Conservation (phyloP, 2,888 invertebrate genomes). For the Labia minor region DNA sequence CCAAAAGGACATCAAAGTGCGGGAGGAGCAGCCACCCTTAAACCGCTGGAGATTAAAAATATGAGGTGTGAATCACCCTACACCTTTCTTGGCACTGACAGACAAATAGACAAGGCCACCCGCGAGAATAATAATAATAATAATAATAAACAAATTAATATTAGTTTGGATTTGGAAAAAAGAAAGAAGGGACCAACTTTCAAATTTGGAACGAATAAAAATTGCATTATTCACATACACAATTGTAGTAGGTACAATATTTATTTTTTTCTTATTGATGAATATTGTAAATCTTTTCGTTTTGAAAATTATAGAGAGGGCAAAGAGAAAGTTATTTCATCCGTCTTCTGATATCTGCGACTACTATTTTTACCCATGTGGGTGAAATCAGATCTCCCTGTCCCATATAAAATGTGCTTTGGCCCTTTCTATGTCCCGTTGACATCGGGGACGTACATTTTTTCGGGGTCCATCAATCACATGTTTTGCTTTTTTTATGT, state of each 20-base stretch:
- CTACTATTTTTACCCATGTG: not conserved
- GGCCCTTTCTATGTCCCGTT: not conserved
- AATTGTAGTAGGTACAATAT: too few species aligned
- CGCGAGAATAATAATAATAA: not conserved
- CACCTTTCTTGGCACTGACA: not conserved
- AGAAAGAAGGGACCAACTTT: not conserved
- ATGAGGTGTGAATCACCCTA: not conserved
- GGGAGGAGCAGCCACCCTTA: not conserved
- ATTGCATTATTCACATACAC: too few species aligned
- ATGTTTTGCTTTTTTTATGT: slow-evolving; percentile 13
- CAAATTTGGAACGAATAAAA: too few species aligned
- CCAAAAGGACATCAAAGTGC: not conserved
- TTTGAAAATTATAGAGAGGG: too few species aligned
- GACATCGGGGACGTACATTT: not conserved
- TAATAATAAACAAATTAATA: not conserved
- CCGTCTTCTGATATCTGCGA: not conserved
- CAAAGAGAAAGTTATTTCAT: too few species aligned
- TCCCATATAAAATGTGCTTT: not conserved
- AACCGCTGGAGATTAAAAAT: not conserved
- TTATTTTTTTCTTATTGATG: too few species aligned
- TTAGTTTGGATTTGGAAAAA: not conserved
- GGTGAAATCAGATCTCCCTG: not conserved
- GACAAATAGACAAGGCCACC: not conserved
- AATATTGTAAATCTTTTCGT: too few species aligned
- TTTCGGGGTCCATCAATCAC: slow-evolving; percentile 13